Percentiles rank a stretch among this genome's conserved stretches.
Evolutionary conservation across 2,888 invertebrate genomes (phyloP).

Genomic region (Cremastinae sp.): DNA sequence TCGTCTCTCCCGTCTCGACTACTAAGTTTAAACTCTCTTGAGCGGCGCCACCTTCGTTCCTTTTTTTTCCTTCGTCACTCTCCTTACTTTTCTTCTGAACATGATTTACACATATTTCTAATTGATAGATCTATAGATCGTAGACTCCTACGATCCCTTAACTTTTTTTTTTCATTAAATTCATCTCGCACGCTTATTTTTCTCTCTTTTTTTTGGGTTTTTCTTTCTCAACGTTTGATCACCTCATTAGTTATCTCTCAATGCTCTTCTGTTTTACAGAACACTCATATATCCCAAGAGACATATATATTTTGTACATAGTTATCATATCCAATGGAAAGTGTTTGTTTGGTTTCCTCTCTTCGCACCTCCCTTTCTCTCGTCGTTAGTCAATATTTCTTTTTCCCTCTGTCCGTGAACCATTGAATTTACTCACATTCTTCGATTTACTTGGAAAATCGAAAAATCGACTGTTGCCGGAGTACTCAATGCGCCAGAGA

Average conservation of each 20-base stretch:
- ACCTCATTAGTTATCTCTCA: conserved; percentile 59
- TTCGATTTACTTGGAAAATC: conserved; percentile 78
- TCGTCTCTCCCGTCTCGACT: conserved; percentile 31
- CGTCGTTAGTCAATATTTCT: conserved; percentile 21
- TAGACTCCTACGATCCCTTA: conserved; percentile 58
- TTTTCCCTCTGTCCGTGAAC: conserved; percentile 62
- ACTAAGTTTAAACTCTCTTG: conserved; percentile 55
- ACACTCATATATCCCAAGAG: conserved; percentile 71
- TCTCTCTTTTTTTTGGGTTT: conserved; percentile 33
- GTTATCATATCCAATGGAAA: conserved; percentile 77
- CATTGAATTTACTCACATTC: conserved; percentile 73
- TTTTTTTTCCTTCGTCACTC: conserved; percentile 6
- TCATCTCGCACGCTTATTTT: conserved; percentile 42
- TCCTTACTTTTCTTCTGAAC: conserved; percentile 54
- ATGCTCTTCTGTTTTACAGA: conserved; percentile 69
- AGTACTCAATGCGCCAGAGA: conserved; percentile 70
- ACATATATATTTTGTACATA: conserved; percentile 77
- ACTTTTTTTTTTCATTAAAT: conserved; percentile 60
- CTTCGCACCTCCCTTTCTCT: neutral
- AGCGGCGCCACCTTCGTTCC: conserved; percentile 51
- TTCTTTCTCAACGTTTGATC: conserved; percentile 41
- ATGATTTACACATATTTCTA: conserved; percentile 63
- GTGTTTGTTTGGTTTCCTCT: conserved; percentile 61
- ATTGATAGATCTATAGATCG: conserved; percentile 57
- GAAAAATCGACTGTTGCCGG: conserved; percentile 79